A percentile compares a stretch with the other conserved stretches of the same genome.
These are phyloP conservation scores for Paratrypauchen microcephalus DNA, from an alignment of 2,797 vertebrate species.

Conservation along the genomic window DNA sequence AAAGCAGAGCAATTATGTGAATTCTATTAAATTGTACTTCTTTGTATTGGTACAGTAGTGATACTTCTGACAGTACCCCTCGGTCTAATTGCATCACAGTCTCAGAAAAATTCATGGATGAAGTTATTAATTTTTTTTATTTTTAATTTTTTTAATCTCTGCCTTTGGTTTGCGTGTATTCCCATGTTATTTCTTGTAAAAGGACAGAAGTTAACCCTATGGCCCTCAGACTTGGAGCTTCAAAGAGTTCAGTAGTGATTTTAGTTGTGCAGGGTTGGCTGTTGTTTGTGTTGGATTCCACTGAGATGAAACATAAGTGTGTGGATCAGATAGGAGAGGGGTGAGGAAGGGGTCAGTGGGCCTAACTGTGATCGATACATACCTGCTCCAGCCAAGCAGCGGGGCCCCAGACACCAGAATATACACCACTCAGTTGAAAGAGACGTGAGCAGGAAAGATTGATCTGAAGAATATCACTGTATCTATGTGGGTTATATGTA, in stretches of 20 bases:
- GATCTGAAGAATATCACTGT: neutral
- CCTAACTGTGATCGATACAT: constrained; percentile 86
- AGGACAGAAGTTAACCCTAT: constrained; percentile 70
- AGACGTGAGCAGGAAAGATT: constrained; percentile 23
- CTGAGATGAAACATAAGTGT: constrained; percentile 84
- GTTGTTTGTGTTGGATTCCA: constrained; percentile 72
- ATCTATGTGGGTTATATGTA: neutral
- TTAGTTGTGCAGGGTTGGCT: constrained; percentile 49
- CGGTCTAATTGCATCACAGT: too few relatives aligned
- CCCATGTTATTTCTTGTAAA: neutral
- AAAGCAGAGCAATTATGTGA: too few relatives aligned
- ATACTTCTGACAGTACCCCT: too few relatives aligned
- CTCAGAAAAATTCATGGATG: too few relatives aligned
- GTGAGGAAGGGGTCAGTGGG: constrained; percentile 77
- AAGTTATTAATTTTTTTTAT: too few relatives aligned
- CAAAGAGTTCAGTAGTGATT: constrained; percentile 50
- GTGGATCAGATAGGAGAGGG: constrained; percentile 69
- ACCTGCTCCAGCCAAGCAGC: constrained; percentile 77
- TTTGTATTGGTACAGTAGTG: too few relatives aligned
- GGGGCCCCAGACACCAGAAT: constrained; percentile 54
- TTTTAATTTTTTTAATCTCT: too few relatives aligned
- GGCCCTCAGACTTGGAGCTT: constrained; percentile 84
- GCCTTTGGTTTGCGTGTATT: too few relatives aligned
- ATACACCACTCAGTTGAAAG: constrained; percentile 49
- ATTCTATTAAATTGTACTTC: too few relatives aligned